A percentile compares a stretch with the other conserved stretches of the same genome.
These are phyloP conservation scores for Phrynocephalus versicolor DNA, from an alignment of 2,113 vertebrate species.

Conservation along the genomic window DNA sequence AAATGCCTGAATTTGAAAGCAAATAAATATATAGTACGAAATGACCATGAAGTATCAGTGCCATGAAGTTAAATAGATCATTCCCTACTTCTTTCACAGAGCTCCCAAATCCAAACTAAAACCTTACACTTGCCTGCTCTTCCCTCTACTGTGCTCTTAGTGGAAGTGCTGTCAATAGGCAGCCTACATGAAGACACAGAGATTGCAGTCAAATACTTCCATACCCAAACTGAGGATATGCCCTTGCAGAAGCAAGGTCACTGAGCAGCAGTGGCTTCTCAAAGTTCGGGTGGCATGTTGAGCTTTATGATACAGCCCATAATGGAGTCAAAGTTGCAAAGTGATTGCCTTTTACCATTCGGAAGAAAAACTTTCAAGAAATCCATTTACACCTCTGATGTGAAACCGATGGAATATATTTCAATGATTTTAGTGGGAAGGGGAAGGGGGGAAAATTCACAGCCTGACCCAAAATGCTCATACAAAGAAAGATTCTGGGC, in stretches of 20 bases:
- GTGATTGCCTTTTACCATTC: conserved; percentile 63
- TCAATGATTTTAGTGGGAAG: conserved; percentile 66
- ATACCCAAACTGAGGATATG: conserved; percentile 53
- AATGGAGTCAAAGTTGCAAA: conserved; percentile 73
- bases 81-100: conserved; percentile 17
- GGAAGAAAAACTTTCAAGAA: conserved; percentile 75
- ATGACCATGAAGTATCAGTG: conserved; percentile 26
- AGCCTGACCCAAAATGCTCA: conserved; percentile 59
- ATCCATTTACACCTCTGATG: conserved; percentile 80
- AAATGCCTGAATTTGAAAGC: not conserved
- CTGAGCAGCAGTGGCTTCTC: conserved; percentile 59
- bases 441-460: conserved; percentile 41
- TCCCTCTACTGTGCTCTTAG: conserved; percentile 48
- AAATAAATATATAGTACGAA: not conserved
- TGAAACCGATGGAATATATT: conserved; percentile 74
- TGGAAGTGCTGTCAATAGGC: conserved; percentile 50
- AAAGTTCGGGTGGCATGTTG: conserved; percentile 59
- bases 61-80: conserved; percentile 37
- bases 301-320: conserved; percentile 63
- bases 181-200: conserved; percentile 51
- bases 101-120: conserved; percentile 13
- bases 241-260: conserved; percentile 74
- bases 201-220: conserved; percentile 59
- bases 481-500: conserved; percentile 30
- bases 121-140: conserved; percentile 16